phyloP scores from a whole-genome alignment of 2,113 vertebrate species.

The Theristicus caerulescens region DNA sequence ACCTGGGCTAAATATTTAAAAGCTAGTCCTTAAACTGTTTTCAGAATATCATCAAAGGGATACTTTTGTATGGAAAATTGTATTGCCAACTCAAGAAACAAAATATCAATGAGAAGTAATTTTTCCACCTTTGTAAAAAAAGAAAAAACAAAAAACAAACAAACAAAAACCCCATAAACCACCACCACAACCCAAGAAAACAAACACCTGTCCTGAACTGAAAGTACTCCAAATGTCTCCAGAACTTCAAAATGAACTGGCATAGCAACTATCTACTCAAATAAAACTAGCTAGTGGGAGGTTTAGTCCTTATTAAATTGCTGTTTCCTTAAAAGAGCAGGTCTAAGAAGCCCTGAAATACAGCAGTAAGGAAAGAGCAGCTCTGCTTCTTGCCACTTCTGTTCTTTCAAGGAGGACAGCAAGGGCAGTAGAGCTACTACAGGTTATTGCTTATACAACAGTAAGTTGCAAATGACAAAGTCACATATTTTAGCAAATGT shows the following conservation, averaged over 20 bases:
- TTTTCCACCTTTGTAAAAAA: not conserved
- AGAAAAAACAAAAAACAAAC: not conserved
- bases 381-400: not conserved
- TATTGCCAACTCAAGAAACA: not conserved
- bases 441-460: not conserved
- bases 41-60: not conserved
- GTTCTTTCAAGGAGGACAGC: not conserved
- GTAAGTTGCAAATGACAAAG: not conserved
- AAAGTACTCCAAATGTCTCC: not conserved
- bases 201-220: not conserved
- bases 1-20: not conserved
- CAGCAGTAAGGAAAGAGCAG: not conserved
- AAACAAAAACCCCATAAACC: no score
- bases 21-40: not conserved
- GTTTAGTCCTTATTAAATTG: not conserved
- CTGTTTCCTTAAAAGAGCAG: not conserved
- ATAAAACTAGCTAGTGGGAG: not conserved
- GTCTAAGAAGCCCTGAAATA: not conserved
- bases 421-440: not conserved
- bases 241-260: not conserved
- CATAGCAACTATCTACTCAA: not conserved
- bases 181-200: not conserved
- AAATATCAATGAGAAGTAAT: not conserved
- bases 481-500: not conserved
- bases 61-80: not conserved